A percentile compares a stretch with the other conserved stretches of the same genome.
Conservation (phyloP, 2,113 vertebrate genomes). For the Laticauda laticaudata region DNA sequence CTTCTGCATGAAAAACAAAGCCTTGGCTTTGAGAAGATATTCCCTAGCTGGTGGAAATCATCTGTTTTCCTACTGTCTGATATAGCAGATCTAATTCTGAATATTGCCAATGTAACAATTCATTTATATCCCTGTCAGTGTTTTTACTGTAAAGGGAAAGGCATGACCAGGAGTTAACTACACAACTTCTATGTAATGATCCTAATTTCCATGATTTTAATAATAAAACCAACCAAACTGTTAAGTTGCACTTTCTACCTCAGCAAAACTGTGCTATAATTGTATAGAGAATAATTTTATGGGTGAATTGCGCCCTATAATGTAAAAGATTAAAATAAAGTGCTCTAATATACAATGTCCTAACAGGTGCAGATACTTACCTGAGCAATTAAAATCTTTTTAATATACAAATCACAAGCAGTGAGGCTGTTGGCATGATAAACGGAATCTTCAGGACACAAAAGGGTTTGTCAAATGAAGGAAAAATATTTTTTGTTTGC, state of each 20-base stretch:
- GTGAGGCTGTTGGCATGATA: slow-evolving; percentile 68
- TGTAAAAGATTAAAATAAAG: slow-evolving; percentile 78
- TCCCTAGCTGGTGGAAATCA: not conserved
- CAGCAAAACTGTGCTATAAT: slow-evolving; percentile 76
- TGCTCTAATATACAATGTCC: slow-evolving; percentile 77
- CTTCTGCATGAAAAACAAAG: not conserved
- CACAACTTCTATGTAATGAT: slow-evolving; percentile 65
- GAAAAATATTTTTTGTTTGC: slow-evolving; percentile 52
- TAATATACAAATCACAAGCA: slow-evolving; percentile 80
- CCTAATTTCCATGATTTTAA: slow-evolving; percentile 76
- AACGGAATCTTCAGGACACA: slow-evolving; percentile 72
- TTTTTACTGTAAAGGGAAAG: slow-evolving; percentile 43
- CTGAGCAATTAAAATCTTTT: slow-evolving; percentile 83
- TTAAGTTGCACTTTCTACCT: slow-evolving; percentile 79
- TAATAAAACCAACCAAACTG: slow-evolving; percentile 74
- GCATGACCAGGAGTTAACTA: slow-evolving; percentile 64
- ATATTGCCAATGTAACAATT: slow-evolving; percentile 28
- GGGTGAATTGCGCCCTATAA: slow-evolving; percentile 78
- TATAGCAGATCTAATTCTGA: not conserved
- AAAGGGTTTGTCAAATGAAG: slow-evolving; percentile 67
- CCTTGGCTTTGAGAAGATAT: not conserved
- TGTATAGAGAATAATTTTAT: slow-evolving; percentile 79
- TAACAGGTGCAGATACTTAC: slow-evolving; percentile 82
- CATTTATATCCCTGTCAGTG: slow-evolving; percentile 25
- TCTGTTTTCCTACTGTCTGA: not conserved